Conservation (phyloP, 2,888 invertebrate species). For the Nymphalis polychloros region DNA sequence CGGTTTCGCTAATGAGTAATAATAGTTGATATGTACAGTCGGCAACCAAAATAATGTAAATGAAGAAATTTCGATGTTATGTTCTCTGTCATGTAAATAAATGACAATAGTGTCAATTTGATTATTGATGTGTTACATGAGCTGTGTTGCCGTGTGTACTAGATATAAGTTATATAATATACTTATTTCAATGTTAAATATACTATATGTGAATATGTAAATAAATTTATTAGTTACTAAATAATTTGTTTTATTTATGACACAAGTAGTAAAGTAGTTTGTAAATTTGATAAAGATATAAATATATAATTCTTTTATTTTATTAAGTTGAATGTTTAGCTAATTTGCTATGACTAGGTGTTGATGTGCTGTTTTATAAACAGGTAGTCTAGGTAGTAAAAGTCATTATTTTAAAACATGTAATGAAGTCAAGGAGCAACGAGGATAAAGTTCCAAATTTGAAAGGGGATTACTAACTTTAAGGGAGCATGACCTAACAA, state of each 20-base stretch:
- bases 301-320: no score
- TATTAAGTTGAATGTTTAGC: no score
- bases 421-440: no score
- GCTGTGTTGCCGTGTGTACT: slow-evolving; percentile 42
- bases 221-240: slow-evolving; percentile 77
- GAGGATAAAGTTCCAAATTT: no score
- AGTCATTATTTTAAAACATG: no score
- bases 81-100: slow-evolving; percentile 28
- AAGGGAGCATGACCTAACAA: no score
- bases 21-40: slow-evolving; percentile 37
- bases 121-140: slow-evolving; percentile 62
- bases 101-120: slow-evolving; percentile 52
- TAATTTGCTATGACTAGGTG: no score
- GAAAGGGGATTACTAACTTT: no score
- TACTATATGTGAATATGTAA: slow-evolving; percentile 80
- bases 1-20: slow-evolving; percentile 36
- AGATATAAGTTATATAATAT: slow-evolving; percentile 44
- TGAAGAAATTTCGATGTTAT: slow-evolving; percentile 23
- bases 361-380: no score
- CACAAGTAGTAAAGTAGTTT: neutral
- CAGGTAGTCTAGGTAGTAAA: no score
- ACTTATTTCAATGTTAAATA: slow-evolving; percentile 75
- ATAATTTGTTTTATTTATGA: slow-evolving; percentile 17
- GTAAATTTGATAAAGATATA: no score
- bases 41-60: slow-evolving; percentile 38